Percentiles rank a stretch among this genome's conserved stretches.
These are phyloP conservation scores for Fukomys damarensis DNA, from an alignment of 2,113 vertebrate species.

Conservation along the genomic window DNA sequence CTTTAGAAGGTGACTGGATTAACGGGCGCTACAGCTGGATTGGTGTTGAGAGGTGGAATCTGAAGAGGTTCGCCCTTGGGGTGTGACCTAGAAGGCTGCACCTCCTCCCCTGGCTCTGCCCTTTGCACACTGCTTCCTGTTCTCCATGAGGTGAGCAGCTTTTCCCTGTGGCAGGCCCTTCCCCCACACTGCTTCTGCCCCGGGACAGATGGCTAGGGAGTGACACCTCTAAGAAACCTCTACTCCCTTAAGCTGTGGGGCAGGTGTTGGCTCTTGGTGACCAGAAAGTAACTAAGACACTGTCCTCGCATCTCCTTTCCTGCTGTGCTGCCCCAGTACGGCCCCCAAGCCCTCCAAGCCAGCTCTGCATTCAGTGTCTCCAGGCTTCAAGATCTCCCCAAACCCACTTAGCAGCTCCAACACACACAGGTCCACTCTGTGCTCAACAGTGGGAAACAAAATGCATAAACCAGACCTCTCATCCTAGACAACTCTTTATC, in stretches of 20 bases:
- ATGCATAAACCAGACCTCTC: neutral
- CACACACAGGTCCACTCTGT: neutral
- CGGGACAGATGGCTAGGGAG: neutral
- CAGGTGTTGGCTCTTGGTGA: neutral
- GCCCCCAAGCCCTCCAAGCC: neutral
- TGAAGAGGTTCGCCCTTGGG: neutral
- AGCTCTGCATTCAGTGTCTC: no score
- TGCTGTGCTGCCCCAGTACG: no score
- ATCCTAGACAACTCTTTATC: neutral
- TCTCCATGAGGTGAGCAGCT: neutral
- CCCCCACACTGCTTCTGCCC: neutral
- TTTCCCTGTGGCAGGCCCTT: neutral
- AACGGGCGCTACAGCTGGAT: neutral
- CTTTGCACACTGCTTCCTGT: neutral
- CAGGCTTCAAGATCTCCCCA: fast-evolving
- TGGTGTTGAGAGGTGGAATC: neutral
- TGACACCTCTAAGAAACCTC: neutral
- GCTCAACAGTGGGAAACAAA: neutral
- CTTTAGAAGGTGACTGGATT: neutral
- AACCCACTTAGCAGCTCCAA: no score
- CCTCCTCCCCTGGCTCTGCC: neutral
- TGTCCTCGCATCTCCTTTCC: neutral
- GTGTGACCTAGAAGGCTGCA: neutral
- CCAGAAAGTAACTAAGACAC: neutral
- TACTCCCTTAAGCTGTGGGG: neutral